A percentile compares a stretch with the other conserved stretches of the same genome.
phyloP scores from a whole-genome alignment of 2,797 vertebrate genomes.

The Lophura swinhoii region DNA sequence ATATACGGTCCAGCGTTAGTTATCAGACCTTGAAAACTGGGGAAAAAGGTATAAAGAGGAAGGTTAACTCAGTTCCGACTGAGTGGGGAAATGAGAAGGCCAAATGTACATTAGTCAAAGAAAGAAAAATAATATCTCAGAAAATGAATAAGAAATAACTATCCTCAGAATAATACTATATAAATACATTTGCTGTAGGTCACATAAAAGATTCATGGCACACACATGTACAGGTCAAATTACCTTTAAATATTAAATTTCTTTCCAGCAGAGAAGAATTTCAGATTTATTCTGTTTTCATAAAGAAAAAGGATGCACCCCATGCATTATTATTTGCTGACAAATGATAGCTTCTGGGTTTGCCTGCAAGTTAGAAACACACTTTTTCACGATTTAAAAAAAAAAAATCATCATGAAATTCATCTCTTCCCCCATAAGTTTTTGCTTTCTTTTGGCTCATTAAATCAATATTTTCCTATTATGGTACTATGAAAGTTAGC shows the following conservation, averaged over 20 bases:
- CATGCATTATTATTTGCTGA: slow-evolving; percentile 65
- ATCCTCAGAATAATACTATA: slow-evolving; percentile 80
- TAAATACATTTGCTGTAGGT: slow-evolving; percentile 86
- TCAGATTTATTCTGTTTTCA: slow-evolving; percentile 77
- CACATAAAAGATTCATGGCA: slow-evolving; percentile 84
- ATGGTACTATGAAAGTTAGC: neutral
- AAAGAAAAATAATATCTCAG: slow-evolving; percentile 79
- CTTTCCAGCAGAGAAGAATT: slow-evolving; percentile 72
- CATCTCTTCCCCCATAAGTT: neutral
- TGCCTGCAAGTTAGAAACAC: neutral
- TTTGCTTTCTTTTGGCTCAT: slow-evolving; percentile 17
- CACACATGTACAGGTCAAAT: slow-evolving; percentile 83
- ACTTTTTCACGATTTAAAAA: neutral
- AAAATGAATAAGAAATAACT: slow-evolving; percentile 82
- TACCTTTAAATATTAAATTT: slow-evolving; percentile 88
- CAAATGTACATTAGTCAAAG: slow-evolving; percentile 76
- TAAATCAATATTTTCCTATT: slow-evolving; percentile 8
- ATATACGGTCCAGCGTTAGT: slow-evolving; percentile 77
- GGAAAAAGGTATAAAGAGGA: slow-evolving; percentile 73
- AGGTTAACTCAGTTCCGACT: slow-evolving; percentile 81
- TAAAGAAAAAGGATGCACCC: slow-evolving; percentile 63
- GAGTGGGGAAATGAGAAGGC: slow-evolving; percentile 87
- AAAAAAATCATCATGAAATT: slow-evolving; percentile 24
- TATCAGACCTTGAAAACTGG: slow-evolving; percentile 81
- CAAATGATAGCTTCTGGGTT: slow-evolving; percentile 54